A percentile compares a stretch with the other conserved stretches of the same genome.
phyloP scores from a whole-genome alignment of 2,797 vertebrate species.

The Gallinago stenura region DNA sequence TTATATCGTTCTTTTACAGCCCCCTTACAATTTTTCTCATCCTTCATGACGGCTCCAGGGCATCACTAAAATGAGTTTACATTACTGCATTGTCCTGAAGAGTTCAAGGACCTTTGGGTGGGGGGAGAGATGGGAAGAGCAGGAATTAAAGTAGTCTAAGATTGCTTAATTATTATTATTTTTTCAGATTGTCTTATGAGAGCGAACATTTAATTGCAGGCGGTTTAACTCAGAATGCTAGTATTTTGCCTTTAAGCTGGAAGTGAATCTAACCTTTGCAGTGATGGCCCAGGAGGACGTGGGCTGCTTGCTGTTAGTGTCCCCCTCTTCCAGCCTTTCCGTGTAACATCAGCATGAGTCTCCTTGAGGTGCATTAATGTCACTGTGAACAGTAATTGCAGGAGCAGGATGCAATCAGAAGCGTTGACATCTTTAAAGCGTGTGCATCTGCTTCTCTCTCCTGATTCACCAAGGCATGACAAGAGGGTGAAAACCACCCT shows the following conservation, averaged over 20 bases:
- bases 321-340: background rate
- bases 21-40: background rate
- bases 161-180: background rate
- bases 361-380: background rate
- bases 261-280: background rate
- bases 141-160: background rate
- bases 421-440: background rate
- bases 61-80: background rate
- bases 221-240: background rate
- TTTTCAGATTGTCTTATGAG: background rate
- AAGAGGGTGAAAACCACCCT: background rate
- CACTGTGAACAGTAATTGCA: background rate
- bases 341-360: background rate
- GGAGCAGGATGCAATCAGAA: background rate
- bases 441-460: background rate
- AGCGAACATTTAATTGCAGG: background rate
- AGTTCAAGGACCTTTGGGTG: background rate
- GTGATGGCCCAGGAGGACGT: background rate
- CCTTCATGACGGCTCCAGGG: background rate
- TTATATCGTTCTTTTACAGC: background rate
- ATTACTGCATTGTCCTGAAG: background rate
- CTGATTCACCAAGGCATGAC: background rate
- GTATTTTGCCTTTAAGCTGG: background rate
- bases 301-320: background rate
- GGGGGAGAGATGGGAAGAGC: background rate